A percentile compares a stretch with the other conserved stretches of the same genome.
Evolutionary conservation across 2,797 vertebrate species (phyloP).

Genomic region (Bovichtus diacanthus): DNA sequence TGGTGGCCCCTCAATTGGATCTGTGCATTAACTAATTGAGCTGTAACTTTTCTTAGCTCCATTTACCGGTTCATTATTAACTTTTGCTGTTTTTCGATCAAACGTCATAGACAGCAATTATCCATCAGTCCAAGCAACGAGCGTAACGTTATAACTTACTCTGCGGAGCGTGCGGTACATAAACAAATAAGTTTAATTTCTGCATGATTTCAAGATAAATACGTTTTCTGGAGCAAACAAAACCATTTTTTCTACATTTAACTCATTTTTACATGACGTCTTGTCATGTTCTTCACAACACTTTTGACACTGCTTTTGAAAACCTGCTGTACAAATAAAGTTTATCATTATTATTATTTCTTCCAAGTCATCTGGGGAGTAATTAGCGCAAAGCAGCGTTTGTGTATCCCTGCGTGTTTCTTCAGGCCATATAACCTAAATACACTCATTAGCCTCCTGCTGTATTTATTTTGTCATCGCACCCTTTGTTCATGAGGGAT

Average conservation of each 20-base stretch:
- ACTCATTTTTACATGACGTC: background rate
- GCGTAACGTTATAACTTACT: constrained; percentile 23
- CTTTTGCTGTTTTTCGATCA: constrained; percentile 56
- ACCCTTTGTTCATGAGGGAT: constrained; percentile 65
- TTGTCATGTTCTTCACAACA: background rate
- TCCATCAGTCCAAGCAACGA: constrained; percentile 30
- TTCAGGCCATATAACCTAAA: constrained; percentile 65
- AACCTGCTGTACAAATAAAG: constrained; percentile 67
- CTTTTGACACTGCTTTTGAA: constrained; percentile 15
- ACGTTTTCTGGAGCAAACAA: constrained; percentile 23
- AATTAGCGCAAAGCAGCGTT: constrained; percentile 67
- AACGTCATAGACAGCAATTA: constrained; percentile 42
- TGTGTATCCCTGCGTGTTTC: constrained; percentile 58
- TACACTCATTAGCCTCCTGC: constrained; percentile 71
- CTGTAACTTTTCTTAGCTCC: constrained; percentile 49
- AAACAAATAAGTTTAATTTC: constrained; percentile 24
- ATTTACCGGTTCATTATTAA: too few species aligned
- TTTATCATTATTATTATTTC: constrained; percentile 51
- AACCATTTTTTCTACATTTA: background rate
- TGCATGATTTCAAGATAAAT: constrained; percentile 29
- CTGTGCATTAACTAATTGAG: constrained; percentile 35
- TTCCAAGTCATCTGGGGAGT: constrained; percentile 61
- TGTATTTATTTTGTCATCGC: constrained; percentile 77
- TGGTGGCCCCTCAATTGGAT: constrained; percentile 70
- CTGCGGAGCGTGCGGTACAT: constrained; percentile 20